phyloP scores from a whole-genome alignment of 2,113 vertebrate species.

The Toxotes jaculatrix region DNA sequence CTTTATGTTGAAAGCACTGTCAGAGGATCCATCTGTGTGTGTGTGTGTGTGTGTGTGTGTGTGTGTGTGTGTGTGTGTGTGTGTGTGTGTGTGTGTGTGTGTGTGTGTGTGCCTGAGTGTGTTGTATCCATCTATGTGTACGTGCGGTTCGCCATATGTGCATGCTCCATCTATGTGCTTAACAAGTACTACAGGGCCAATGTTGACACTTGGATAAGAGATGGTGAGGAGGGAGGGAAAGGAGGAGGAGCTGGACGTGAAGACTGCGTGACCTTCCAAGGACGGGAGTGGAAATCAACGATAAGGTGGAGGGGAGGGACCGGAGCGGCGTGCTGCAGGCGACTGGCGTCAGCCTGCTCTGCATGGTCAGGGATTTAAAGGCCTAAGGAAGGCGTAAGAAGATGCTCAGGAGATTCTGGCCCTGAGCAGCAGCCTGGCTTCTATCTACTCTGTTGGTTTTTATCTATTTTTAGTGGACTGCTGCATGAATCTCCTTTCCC shows the following conservation, averaged over 20 bases:
- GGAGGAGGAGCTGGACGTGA: slow-evolving; percentile 34
- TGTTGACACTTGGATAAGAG: slow-evolving; percentile 71
- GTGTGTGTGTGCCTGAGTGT: not conserved
- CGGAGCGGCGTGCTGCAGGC: slow-evolving; percentile 14
- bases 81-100: slow-evolving; percentile 42
- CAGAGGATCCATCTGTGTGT: slow-evolving; percentile 51
- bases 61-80: not conserved
- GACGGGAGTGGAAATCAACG: slow-evolving; percentile 50
- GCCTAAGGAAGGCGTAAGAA: slow-evolving; percentile 21
- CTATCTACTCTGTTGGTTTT: slow-evolving; percentile 48
- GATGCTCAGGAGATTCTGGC: slow-evolving; percentile 38
- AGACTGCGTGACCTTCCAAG: slow-evolving; percentile 57
- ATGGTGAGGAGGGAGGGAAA: not conserved
- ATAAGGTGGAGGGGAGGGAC: slow-evolving; percentile 48
- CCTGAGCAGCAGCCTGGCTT: slow-evolving; percentile 42
- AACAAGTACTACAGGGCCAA: slow-evolving; percentile 56
- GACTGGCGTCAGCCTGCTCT: slow-evolving; percentile 14
- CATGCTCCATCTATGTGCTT: slow-evolving; percentile 48
- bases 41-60: slow-evolving; percentile 2
- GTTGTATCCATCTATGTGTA: not conserved
- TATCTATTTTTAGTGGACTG: slow-evolving; percentile 67
- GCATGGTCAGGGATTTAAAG: slow-evolving; percentile 47
- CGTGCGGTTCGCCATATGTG: slow-evolving; percentile 28
- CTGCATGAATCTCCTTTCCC: slow-evolving; percentile 52
- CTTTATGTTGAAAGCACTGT: slow-evolving; percentile 61